Evolutionary conservation across 2,113 vertebrate genomes (phyloP).

Genomic region (Proterorhinus semilunaris): DNA sequence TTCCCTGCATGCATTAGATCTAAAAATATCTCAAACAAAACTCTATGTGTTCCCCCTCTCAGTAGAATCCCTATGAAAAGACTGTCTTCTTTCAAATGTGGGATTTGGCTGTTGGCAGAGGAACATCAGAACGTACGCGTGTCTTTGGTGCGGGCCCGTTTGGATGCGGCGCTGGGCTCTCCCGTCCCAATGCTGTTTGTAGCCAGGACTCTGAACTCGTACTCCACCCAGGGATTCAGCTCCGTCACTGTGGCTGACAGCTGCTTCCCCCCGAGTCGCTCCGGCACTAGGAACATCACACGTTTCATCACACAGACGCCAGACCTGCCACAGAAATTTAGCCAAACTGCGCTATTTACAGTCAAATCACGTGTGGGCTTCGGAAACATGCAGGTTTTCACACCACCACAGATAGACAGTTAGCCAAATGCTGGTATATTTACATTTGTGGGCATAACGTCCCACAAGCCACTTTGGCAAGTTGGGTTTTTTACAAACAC

Average conservation of each 20-base stretch:
- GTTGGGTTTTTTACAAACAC: too few relatives aligned
- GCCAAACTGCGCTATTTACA: slow-evolving; percentile 41
- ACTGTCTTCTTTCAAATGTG: slow-evolving; percentile 1
- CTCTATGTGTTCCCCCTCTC: not conserved
- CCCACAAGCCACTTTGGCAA: too few relatives aligned
- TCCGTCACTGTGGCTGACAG: slow-evolving; percentile 87
- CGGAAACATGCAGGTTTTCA: slow-evolving; percentile 7
- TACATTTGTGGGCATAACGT: too few relatives aligned
- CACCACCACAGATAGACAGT: too few relatives aligned
- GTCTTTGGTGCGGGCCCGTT: slow-evolving; percentile 87
- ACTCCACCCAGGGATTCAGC: slow-evolving; percentile 94
- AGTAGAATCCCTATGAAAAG: not conserved
- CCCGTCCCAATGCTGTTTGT: slow-evolving; percentile 90
- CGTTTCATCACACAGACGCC: slow-evolving; percentile 50
- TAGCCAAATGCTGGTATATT: too few relatives aligned
- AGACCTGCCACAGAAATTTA: slow-evolving; percentile 29
- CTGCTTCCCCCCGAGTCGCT: slow-evolving; percentile 83
- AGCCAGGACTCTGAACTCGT: slow-evolving; percentile 91
- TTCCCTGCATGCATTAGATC: not conserved
- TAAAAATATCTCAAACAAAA: not conserved
- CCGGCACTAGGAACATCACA: slow-evolving; percentile 80
- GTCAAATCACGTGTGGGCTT: slow-evolving; percentile 22
- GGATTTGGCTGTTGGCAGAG: not conserved
- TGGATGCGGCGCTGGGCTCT: slow-evolving; percentile 89
- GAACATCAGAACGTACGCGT: slow-evolving; percentile 77